A percentile compares a stretch with the other conserved stretches of the same genome.
phyloP scores from a whole-genome alignment of 2,888 invertebrate species.

The Caenorhabditis angaria region DNA sequence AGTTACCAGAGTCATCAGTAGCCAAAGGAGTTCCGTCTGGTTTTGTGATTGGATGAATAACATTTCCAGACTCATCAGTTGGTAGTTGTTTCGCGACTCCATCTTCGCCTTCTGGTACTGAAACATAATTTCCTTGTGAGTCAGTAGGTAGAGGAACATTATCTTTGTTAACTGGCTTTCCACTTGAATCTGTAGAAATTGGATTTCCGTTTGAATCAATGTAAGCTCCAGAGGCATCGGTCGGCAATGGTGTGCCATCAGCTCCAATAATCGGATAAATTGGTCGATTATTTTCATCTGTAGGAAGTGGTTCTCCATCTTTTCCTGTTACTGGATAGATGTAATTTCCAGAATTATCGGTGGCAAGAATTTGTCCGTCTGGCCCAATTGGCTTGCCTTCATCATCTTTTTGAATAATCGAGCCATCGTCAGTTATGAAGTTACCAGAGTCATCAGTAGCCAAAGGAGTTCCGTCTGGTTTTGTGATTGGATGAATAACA shows the following conservation, averaged over 20 bases:
- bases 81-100: too few species aligned
- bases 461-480: conserved; percentile 39
- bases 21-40: too few species aligned
- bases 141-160: too few species aligned
- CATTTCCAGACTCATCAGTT: too few species aligned
- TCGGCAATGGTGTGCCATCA: conserved; percentile 47
- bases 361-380: conserved; percentile 46
- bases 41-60: too few species aligned
- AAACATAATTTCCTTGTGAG: too few species aligned
- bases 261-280: conserved; percentile 46
- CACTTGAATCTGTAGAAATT: too few species aligned
- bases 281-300: conserved; percentile 26
- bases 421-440: conserved; percentile 43
- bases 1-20: too few species aligned
- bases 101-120: too few species aligned
- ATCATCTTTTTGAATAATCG: conserved; percentile 27
- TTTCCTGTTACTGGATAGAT: conserved; percentile 49
- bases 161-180: too few species aligned
- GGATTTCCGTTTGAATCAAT: too few species aligned
- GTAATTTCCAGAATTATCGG: conserved; percentile 37
- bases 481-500: conserved; percentile 37
- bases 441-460: conserved; percentile 35
- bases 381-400: conserved; percentile 42
- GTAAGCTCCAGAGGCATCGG: conserved; percentile 42
- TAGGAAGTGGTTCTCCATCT: conserved; percentile 40